Base-by-base conservation (phyloP, 2,888 invertebrate species). In the Hololepta plana region DNA sequence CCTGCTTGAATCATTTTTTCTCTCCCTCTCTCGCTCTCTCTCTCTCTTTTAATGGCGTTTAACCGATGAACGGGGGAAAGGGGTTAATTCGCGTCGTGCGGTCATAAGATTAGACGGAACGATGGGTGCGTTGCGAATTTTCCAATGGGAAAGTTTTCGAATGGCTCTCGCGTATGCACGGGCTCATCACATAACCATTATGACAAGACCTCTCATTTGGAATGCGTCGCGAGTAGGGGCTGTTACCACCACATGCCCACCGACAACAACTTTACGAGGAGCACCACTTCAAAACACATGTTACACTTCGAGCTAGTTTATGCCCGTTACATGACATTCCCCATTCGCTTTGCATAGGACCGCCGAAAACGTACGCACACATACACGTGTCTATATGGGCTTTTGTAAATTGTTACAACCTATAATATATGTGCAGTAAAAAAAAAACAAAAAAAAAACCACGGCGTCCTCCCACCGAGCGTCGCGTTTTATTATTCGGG, bases 211-310 rank as follows among this genome's bases (percentile, higher is more conserved):
- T 43, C 47, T 49, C 46, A 51, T 52, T 51, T 47, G 45, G 46
- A 48, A 53, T 53, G 49, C 51, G 44, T 40, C 40, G 42, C 49
- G 47, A 42, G 49, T 46, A 46, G 43, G 46, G 44, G 47, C 51
- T 51, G 52, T 54, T 53, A 53, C 50, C 49, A 49, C 51, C 53
- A 53, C 48, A 51, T 53, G 54, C 50, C 52, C 48, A 47, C 47
- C 22, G 11, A 33, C 35, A 36, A 35, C 53, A 54, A 55, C 49
- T 54, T 55, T 55, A 52, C 53, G 52, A 51, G 49, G 50, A 52
- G 49, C 49, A 51, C 55, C 51, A 54, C 51, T 55, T 55, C 42
- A 49, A 50, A 51, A 50, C 54, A 55, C 53, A 55, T 55, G 55
- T 55, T 55, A 54, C 55, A 52, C 45, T 51, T 52, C 44, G 49